Base-by-base conservation (phyloP, 2,888 invertebrate species). In the Melipona bicolor region DNA sequence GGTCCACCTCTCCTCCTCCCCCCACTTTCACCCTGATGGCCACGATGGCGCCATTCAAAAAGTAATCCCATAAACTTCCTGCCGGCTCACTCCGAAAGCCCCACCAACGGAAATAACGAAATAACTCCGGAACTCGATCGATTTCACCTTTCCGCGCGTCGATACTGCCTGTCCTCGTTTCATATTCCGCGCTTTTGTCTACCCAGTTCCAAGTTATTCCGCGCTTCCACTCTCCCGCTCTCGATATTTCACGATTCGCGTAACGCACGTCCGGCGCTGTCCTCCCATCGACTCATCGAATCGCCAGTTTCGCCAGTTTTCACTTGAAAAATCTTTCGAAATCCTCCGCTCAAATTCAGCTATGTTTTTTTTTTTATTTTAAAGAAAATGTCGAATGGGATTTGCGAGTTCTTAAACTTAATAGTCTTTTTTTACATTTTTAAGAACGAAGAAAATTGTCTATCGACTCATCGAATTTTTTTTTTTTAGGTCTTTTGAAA, bases 31-130 rank as follows among this genome's bases (percentile, higher is more conserved):
- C 27, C 43, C n/a, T 32, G 21, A 6, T 13, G 43, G 19, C 19
- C 71, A 43, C 43, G 24, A n/a, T 24, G 52, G 27, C 64, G 62
- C 64, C 27, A 62, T 78, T 65, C 74, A 54, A 56, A 54, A 74
- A 89, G 89, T 89, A 74, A 78, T 74, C 64, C 78, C 74, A 81
- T 83, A 72, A 76, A 79, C 76, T 79, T 68, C 79, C 74, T 59
- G 77, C 56, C 56, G 76, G 68, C 24, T 36, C 67, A n/a, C 52
- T 61, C 27, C 49, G 68, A 67, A 62, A 59, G 64, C 70, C 17
- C 52, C 72, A 61, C 65, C 32, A 78, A 78, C 81, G 81, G 82
- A 74, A 81, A 82, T 70, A 82, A 70, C 82, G 81, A 65, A 81
- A 82, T 74, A 81, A 70, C 74, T 49, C 52, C 82, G 74, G 81